Evolutionary conservation across 2,888 invertebrate genomes (phyloP).

Genomic region (Bombyx huttoni): DNA sequence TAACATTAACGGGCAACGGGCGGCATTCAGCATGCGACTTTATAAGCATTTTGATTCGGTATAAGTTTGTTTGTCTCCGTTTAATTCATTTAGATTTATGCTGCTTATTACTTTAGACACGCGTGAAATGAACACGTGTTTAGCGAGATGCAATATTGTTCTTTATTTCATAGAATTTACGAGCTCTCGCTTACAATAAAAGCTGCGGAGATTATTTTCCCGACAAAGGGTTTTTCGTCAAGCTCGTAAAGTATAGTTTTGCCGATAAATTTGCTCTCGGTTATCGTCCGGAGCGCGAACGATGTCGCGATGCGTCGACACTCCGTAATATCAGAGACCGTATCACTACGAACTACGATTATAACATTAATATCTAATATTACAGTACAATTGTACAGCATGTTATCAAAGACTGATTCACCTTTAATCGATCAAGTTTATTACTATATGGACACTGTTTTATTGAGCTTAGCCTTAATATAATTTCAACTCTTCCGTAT

Average conservation of each 20-base stretch:
- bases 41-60: not conserved
- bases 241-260: conserved; percentile 50
- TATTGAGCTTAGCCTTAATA: too few species aligned
- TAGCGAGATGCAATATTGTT: conserved; percentile 44
- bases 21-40: not conserved
- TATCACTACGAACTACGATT: too few species aligned
- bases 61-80: not conserved
- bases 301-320: not conserved
- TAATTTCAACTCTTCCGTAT: too few species aligned
- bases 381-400: too few species aligned
- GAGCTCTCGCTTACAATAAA: conserved; percentile 28
- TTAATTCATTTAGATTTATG: conserved; percentile 40
- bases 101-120: conserved; percentile 64
- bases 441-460: too few species aligned
- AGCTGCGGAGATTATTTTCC: conserved; percentile 4
- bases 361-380: too few species aligned
- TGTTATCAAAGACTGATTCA: too few species aligned
- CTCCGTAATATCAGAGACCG: too few species aligned
- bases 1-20: not conserved
- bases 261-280: conserved; percentile 37
- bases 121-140: conserved; percentile 54
- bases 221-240: conserved; percentile 15
- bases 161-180: conserved; percentile 38
- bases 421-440: too few species aligned
- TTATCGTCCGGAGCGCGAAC: not conserved